Evolutionary conservation across 2,888 invertebrate species (phyloP).

Genomic region (Drepanosiphum platanoidis): DNA sequence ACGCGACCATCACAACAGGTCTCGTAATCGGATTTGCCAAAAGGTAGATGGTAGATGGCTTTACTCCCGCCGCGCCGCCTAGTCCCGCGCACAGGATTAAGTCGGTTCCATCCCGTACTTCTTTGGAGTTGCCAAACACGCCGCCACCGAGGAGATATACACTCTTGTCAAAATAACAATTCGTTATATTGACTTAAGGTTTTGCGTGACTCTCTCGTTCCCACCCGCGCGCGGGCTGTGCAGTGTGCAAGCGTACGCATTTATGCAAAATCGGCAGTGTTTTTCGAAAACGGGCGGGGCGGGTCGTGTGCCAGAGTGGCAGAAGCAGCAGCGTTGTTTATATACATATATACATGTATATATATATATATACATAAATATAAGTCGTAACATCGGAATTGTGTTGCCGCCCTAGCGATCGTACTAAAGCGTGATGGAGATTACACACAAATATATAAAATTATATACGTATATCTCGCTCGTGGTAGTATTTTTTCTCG

Average conservation of each 20-base stretch:
- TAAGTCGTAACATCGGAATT: conserved; percentile 11
- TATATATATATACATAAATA: too few species aligned
- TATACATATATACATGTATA: too few species aligned
- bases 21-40: conserved; percentile 60
- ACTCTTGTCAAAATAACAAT: conserved; percentile 44
- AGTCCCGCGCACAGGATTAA: conserved; percentile 40
- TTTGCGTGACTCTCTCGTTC: not conserved
- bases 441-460: not conserved
- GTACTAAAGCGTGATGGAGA: not conserved
- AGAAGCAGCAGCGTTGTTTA: not conserved
- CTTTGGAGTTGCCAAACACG: conserved; percentile 21
- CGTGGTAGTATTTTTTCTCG: not conserved
- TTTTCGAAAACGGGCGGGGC: not conserved
- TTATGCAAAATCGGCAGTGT: not conserved
- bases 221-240: not conserved
- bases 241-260: not conserved
- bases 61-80: not conserved
- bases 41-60: too few species aligned
- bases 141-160: not conserved
- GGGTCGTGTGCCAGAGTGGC: not conserved
- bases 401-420: not conserved
- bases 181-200: conserved; percentile 32
- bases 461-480: not conserved
- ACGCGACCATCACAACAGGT: conserved; percentile 57
- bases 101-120: conserved; percentile 38